These are phyloP conservation scores for Diaphora mendica DNA, from an alignment of 2,888 invertebrate species.

Conservation along the genomic window DNA sequence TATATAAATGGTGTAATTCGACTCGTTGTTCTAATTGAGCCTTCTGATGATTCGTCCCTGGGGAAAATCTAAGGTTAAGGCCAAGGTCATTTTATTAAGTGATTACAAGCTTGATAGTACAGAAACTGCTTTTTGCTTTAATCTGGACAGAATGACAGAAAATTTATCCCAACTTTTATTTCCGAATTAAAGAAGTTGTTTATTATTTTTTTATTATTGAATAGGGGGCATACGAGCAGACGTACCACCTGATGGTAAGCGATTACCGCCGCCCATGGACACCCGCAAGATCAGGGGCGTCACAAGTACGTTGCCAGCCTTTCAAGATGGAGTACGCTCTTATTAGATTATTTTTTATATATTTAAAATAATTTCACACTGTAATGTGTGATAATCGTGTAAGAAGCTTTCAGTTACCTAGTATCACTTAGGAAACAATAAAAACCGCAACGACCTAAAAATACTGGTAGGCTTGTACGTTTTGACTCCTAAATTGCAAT, in stretches of 20 bases:
- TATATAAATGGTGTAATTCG: conserved; percentile 20
- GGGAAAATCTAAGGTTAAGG: conserved; percentile 41
- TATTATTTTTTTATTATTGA: too few relatives aligned
- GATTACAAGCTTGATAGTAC: conserved; percentile 29
- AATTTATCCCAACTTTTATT: background rate
- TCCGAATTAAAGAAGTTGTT: too few relatives aligned
- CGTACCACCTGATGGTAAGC: too few relatives aligned
- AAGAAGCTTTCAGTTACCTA: background rate
- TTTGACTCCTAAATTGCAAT: too few relatives aligned
- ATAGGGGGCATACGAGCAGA: too few relatives aligned
- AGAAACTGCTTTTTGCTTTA: background rate
- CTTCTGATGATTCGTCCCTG: conserved; percentile 32
- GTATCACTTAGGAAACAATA: background rate
- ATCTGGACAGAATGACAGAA: background rate
- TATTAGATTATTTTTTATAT: too few relatives aligned
- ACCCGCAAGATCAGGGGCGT: too few relatives aligned
- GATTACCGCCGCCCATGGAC: too few relatives aligned
- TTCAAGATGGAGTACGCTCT: too few relatives aligned
- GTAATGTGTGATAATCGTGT: too few relatives aligned
- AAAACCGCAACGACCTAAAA: background rate
- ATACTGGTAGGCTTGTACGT: background rate
- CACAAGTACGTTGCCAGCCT: too few relatives aligned
- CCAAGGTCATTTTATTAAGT: conserved; percentile 31
- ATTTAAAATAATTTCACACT: too few relatives aligned
- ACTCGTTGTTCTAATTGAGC: conserved; percentile 36